phyloP scores from a whole-genome alignment of 2,888 invertebrate genomes.

The Bellardia bayeri region DNA sequence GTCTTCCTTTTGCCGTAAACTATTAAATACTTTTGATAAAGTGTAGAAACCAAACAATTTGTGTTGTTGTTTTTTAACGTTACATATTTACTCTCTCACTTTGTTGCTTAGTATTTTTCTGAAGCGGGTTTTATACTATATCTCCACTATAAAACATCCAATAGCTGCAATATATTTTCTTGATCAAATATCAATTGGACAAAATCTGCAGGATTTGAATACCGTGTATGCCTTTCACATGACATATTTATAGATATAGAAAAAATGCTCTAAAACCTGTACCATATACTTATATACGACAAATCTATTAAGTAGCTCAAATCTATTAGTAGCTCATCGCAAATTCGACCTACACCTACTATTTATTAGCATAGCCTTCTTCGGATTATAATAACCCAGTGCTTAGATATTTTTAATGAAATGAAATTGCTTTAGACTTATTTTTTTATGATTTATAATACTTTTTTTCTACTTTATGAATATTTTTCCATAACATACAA shows the following conservation, averaged over 20 bases:
- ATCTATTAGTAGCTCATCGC: no score
- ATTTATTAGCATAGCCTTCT: neutral
- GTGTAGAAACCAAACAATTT: neutral
- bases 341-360: neutral
- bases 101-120: neutral
- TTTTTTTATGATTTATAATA: conserved; percentile 35
- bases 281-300: no score
- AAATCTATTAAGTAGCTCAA: neutral
- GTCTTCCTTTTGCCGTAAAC: conserved; percentile 14
- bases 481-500: conserved; percentile 9
- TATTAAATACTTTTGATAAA: conserved; percentile 35
- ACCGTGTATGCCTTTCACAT: no score
- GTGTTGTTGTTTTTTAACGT: neutral
- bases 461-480: neutral
- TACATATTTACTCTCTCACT: neutral
- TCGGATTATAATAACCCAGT: neutral
- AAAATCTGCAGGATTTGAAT: no score
- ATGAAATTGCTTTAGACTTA: conserved; percentile 38
- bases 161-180: no score
- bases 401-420: conserved; percentile 26
- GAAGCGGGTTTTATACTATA: no score
- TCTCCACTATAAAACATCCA: no score
- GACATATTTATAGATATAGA: no score
- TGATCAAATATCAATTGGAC: no score
- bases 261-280: no score